Evolutionary conservation across 2,113 vertebrate genomes (phyloP).

Genomic region (Heterotilapia buettikoferi): DNA sequence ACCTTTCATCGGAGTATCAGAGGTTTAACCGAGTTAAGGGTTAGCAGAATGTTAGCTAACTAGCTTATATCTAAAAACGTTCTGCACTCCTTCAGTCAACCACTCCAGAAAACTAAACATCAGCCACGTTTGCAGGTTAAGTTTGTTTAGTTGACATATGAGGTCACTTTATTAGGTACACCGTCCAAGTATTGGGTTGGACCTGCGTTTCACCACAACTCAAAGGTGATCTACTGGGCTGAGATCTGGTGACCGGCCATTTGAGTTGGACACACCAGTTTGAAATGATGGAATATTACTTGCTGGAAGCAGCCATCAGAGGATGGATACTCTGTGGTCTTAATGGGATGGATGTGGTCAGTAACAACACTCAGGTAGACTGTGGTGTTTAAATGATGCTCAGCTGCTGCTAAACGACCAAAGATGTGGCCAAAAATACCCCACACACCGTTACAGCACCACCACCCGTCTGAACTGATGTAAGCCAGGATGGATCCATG

Average conservation of each 20-base stretch:
- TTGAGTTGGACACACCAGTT: neutral
- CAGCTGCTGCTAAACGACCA: neutral
- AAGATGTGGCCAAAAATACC: rapidly evolving
- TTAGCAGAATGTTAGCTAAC: neutral
- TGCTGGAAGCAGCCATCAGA: neutral
- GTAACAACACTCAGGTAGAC: neutral
- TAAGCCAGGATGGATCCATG: neutral
- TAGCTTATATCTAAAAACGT: neutral
- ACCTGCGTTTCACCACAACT: rapidly evolving
- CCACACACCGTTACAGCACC: rapidly evolving
- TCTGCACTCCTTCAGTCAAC: neutral
- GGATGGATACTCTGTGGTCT: neutral
- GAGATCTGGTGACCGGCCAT: neutral
- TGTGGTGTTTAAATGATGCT: neutral
- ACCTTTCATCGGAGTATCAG: neutral
- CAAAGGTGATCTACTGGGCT: neutral
- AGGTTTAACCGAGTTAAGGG: no score
- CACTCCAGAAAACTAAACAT: neutral
- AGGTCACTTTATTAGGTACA: no score
- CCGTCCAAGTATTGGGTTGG: neutral
- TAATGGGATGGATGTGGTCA: neutral
- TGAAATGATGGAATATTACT: neutral
- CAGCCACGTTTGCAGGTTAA: neutral
- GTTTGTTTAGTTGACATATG: no score
- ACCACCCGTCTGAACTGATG: neutral